phyloP scores from a whole-genome alignment of 2,113 vertebrate genomes.

The Platichthys stellatus region DNA sequence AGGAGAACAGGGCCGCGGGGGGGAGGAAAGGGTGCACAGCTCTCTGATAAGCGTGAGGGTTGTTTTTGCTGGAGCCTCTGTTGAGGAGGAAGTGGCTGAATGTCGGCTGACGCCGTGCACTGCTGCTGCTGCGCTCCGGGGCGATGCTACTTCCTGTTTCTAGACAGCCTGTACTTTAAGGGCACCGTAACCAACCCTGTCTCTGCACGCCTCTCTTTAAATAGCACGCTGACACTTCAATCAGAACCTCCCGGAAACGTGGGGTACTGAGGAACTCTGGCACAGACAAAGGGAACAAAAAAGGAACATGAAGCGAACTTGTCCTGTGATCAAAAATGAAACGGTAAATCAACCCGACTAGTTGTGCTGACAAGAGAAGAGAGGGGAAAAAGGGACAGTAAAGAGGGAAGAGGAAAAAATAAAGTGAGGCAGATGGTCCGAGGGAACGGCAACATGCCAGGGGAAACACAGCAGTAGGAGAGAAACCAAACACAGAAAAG shows the following conservation, averaged over 20 bases:
- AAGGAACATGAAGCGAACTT: conserved; percentile 1
- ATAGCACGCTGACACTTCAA: conserved; percentile 69
- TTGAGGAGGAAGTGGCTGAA: conserved; percentile 64
- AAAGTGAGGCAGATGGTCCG: conserved; percentile 68
- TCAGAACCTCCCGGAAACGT: conserved; percentile 51
- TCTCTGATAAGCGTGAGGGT: conserved; percentile 79
- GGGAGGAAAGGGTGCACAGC: conserved; percentile 70
- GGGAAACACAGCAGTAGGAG: conserved; percentile 50
- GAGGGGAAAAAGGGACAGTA: neutral
- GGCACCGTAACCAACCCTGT: conserved; percentile 70
- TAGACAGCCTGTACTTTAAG: conserved; percentile 73
- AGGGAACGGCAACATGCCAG: conserved; percentile 58
- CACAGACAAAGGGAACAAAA: conserved; percentile 18
- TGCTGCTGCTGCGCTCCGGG: conserved; percentile 55
- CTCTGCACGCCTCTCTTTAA: conserved; percentile 72
- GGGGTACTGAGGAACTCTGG: conserved; percentile 17
- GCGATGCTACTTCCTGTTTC: conserved; percentile 79
- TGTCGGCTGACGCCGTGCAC: conserved; percentile 59
- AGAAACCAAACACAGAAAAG: conserved; percentile 9
- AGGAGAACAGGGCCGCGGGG: conserved; percentile 54
- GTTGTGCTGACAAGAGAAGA: conserved; percentile 37
- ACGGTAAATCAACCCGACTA: conserved; percentile 7
- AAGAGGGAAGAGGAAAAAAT: conserved; percentile 10
- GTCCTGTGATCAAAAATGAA: conserved; percentile 33
- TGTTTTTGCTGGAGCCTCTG: conserved; percentile 75